Evolutionary conservation across 2,113 vertebrate genomes (phyloP).

Genomic region (Diphyllodes magnificus): DNA sequence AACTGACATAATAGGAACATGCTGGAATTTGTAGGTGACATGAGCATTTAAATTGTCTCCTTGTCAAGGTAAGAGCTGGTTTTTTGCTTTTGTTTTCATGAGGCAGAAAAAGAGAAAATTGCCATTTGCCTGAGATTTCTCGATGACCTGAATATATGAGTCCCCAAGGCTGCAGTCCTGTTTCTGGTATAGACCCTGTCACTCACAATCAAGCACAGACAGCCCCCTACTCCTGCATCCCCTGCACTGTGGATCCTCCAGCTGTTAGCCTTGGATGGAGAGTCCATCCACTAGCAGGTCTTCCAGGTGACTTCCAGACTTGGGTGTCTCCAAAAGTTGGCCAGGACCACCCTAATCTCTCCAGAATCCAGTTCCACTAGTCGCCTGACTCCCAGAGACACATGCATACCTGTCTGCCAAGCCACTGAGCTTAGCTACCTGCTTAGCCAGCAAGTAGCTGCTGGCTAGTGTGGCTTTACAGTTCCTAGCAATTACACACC

Average conservation of each 20-base stretch:
- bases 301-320: background rate
- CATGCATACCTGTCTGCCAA: background rate
- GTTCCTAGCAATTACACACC: background rate
- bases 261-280: background rate
- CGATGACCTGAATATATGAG: accelerated
- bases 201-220: background rate
- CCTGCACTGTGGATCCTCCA: background rate
- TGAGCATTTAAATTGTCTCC: background rate
- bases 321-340: background rate
- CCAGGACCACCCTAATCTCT: background rate
- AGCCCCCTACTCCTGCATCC: background rate
- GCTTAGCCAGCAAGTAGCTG: background rate
- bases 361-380: background rate
- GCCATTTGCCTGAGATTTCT: background rate
- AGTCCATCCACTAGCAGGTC: background rate
- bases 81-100: background rate
- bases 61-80: background rate
- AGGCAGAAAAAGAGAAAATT: background rate
- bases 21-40: background rate
- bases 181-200: accelerated
- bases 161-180: background rate
- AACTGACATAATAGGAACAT: background rate
- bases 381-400: background rate
- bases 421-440: background rate
- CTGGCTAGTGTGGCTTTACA: background rate